Evolutionary conservation across 2,113 vertebrate species (phyloP).

Genomic region (Periophthalmodon schlosseri): DNA sequence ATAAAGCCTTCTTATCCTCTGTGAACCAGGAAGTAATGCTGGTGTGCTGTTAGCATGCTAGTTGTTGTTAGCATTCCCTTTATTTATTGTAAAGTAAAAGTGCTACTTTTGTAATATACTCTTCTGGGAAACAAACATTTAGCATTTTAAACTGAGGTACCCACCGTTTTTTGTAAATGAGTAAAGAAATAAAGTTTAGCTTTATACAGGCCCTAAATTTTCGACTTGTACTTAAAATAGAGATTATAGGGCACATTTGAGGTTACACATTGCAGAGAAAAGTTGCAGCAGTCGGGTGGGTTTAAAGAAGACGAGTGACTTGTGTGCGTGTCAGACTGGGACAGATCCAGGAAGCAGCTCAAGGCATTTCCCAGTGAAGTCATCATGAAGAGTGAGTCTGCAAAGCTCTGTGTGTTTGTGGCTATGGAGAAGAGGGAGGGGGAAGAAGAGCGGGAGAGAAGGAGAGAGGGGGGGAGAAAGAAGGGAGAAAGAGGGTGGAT

Average conservation of each 20-base stretch:
- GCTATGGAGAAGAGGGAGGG: not conserved
- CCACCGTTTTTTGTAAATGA: no score
- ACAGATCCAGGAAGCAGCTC: slow-evolving; percentile 54
- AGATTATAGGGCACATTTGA: not conserved
- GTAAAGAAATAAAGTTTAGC: not conserved
- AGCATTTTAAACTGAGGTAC: no score
- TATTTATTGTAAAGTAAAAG: no score
- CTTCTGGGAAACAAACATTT: no score
- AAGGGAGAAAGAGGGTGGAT: not conserved
- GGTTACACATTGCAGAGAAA: not conserved
- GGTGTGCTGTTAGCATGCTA: no score
- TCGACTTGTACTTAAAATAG: not conserved
- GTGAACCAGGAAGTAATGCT: no score
- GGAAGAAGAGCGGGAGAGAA: slow-evolving; percentile 1
- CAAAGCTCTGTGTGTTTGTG: slow-evolving; percentile 11
- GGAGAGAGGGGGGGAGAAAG: not conserved
- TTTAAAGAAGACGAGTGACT: slow-evolving; percentile 22
- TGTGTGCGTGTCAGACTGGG: slow-evolving; percentile 62
- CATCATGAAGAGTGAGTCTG: slow-evolving; percentile 40
- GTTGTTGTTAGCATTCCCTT: no score
- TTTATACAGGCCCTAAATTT: not conserved
- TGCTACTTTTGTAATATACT: no score
- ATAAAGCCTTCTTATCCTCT: no score
- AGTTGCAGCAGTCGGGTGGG: slow-evolving; percentile 1
- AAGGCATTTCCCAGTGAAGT: slow-evolving; percentile 50